These are phyloP conservation scores for Ostrea denselamellosa DNA, from an alignment of 1,140 invertebrate species.

Conservation along the genomic window DNA sequence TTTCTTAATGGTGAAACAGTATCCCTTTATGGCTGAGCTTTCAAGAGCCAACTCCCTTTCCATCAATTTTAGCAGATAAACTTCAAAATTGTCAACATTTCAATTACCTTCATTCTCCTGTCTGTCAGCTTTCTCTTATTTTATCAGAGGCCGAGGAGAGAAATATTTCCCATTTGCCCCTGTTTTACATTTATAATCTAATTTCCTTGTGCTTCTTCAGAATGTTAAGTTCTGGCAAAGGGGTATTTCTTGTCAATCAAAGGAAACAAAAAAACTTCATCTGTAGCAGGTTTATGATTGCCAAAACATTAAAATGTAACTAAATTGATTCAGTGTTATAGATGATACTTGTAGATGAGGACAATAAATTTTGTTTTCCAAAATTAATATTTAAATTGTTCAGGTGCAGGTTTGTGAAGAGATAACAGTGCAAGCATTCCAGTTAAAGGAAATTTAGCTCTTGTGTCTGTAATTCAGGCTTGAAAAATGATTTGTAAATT, in stretches of 20 bases:
- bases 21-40: background rate
- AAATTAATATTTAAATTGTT: background rate
- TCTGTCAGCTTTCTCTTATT: background rate
- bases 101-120: conserved; percentile 12
- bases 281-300: conserved; percentile 16
- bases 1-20: background rate
- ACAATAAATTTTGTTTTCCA: background rate
- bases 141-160: background rate
- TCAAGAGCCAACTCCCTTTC: conserved; percentile 16
- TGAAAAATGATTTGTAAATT: too few species aligned
- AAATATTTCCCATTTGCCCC: conserved; percentile 5
- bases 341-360: background rate
- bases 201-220: background rate
- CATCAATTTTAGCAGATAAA: conserved; percentile 25
- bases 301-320: background rate
- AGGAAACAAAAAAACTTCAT: background rate
- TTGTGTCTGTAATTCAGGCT: too few species aligned
- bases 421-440: background rate
- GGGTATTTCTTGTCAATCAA: conserved; percentile 22
- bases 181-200: conserved; percentile 34
- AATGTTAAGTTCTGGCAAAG: conserved; percentile 1
- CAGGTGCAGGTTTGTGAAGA: background rate
- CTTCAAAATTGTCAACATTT: conserved; percentile 31
- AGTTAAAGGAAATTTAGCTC: too few species aligned
- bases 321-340: background rate